Percentiles rank a stretch among this genome's conserved stretches.
phyloP scores from a whole-genome alignment of 2,113 vertebrate species.

The Ophthalmolycus amberensis region DNA sequence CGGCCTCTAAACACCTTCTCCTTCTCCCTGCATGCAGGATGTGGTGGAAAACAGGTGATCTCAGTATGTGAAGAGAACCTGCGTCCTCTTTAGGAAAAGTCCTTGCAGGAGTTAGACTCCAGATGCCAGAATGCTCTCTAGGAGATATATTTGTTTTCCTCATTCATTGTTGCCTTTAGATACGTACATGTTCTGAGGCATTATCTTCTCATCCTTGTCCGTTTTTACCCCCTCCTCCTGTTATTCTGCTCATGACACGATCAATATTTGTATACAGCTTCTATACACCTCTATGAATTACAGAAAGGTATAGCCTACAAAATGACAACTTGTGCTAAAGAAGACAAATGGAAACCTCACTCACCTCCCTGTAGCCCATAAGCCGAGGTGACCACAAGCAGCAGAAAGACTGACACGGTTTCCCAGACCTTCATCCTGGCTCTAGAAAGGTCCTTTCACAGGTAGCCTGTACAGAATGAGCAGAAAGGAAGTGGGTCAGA shows the following conservation, averaged over 20 bases:
- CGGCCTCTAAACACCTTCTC: conserved; percentile 64
- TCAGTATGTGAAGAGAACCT: not conserved
- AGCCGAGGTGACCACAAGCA: conserved; percentile 84
- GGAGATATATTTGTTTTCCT: not conserved
- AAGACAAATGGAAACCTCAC: conserved; percentile 48
- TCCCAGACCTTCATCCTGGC: conserved; percentile 87
- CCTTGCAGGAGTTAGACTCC: not conserved
- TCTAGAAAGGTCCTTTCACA: conserved; percentile 64
- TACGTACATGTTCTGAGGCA: not conserved
- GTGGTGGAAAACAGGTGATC: conserved; percentile 55
- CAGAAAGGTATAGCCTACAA: not conserved
- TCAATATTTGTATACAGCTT: not conserved
- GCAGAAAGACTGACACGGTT: conserved; percentile 81
- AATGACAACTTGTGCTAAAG: not conserved
- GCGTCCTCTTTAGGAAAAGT: not conserved
- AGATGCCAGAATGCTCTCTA: not conserved
- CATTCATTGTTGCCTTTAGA: not conserved
- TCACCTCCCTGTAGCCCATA: conserved; percentile 90
- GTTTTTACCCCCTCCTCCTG: not conserved
- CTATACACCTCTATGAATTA: not conserved
- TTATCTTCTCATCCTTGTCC: not conserved
- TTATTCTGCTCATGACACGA: not conserved
- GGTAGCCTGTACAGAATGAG: not conserved
- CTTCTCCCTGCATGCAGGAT: conserved; percentile 39
- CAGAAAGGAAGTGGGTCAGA: conserved; percentile 15